These are phyloP conservation scores for Misgurnus mizolepis DNA, from an alignment of 2,113 vertebrate species.

Conservation along the genomic window DNA sequence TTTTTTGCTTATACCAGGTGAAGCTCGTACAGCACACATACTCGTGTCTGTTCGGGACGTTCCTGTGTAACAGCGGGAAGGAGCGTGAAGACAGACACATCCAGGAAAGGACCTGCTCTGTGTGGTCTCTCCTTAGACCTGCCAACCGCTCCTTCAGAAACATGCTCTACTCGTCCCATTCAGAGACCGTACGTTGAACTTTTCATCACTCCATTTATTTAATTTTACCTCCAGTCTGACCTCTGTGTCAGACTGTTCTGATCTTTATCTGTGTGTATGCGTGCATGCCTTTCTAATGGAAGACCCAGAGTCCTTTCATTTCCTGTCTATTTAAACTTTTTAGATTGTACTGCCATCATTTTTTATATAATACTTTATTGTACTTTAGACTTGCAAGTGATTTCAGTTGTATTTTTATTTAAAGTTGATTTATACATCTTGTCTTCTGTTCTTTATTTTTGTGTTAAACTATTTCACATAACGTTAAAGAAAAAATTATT, in stretches of 20 bases:
- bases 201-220: background rate
- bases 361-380: too few relatives aligned
- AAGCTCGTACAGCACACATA: slow-evolving; percentile 98
- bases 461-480: too few relatives aligned
- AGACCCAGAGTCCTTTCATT: background rate
- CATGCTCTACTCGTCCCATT: slow-evolving; percentile 94
- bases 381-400: too few relatives aligned
- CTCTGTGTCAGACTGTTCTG: background rate
- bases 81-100: slow-evolving; percentile 92
- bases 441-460: background rate
- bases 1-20: slow-evolving; percentile 73
- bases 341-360: background rate
- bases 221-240: too few relatives aligned
- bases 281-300: background rate
- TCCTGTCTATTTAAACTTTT: background rate
- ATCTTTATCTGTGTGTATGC: background rate
- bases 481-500: too few relatives aligned
- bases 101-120: slow-evolving; percentile 93
- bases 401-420: background rate
- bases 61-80: slow-evolving; percentile 97
- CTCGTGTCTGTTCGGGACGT: slow-evolving; percentile 97
- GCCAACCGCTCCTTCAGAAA: slow-evolving; percentile 94
- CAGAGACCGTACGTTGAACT: slow-evolving; percentile 83
- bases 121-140: slow-evolving; percentile 93
- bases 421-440: background rate